These are phyloP conservation scores for Calameuta idolon DNA, from an alignment of 2,888 invertebrate species.

Conservation along the genomic window DNA sequence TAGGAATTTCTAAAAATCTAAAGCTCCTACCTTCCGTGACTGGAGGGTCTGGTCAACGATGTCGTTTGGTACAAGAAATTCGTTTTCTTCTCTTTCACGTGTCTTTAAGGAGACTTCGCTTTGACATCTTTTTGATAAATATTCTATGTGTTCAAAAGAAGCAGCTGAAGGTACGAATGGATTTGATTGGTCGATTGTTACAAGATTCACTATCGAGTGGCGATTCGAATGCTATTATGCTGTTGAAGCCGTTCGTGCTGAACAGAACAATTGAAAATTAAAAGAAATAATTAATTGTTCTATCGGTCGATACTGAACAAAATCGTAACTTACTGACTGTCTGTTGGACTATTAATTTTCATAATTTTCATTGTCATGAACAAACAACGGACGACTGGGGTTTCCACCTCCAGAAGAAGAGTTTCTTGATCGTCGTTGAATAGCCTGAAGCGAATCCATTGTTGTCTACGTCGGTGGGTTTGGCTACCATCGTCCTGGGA, in stretches of 20 bases:
- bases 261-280: not conserved
- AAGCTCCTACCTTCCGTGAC: not conserved
- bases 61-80: not conserved
- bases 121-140: no score
- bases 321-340: not conserved
- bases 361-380: not conserved
- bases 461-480: not conserved
- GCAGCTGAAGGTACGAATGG: not conserved
- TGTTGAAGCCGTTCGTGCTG: not conserved
- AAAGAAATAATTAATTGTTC: not conserved
- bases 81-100: not conserved
- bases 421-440: not conserved
- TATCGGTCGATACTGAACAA: not conserved
- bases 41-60: not conserved
- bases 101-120: no score
- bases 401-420: not conserved
- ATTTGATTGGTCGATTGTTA: not conserved
- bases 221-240: not conserved
- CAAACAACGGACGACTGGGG: not conserved
- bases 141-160: not conserved
- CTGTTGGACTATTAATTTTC: not conserved
- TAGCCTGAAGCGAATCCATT: not conserved
- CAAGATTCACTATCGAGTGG: not conserved
- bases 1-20: not conserved
- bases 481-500: not conserved